Evolutionary conservation across 2,113 vertebrate genomes (phyloP), one percentile per base, ranked within the genome.

Genomic region (Gymnocephalus cernua): DNA sequence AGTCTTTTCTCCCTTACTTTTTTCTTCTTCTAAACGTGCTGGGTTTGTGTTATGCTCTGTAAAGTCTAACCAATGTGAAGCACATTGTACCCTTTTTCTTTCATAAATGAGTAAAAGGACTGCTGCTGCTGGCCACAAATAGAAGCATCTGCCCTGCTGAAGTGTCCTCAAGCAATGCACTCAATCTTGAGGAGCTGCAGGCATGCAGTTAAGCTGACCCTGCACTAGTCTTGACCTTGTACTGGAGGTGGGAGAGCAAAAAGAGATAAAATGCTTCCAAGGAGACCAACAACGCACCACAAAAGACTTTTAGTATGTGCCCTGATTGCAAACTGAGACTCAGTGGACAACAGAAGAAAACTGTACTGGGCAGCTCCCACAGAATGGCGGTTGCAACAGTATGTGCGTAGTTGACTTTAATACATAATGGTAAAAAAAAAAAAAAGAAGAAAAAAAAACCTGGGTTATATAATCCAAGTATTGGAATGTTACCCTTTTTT

Each of bases 131-230:
- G 56, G 32, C 32, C 48, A 53, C 13, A 35, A 21, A 16, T 16
- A 59, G 10, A 63, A 74, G 29, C 79, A 88, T 77, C 83, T 77
- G 87, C 56, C 12, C 58, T 82, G 68, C 81, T 65, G 66, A 73
- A 71, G 69, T 72, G 76, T 62, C 78, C 76, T 81, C 85, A 79
- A 86, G 78, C 75, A 82, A 76, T 9, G 25, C 47, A 62, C 21
- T 56, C 61, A 90, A 72, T 80, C 29, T n/a, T 23, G 18, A 86
- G 83, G n/a, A 59, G 53, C 63, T 58, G 16, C 3, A n/a, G 9
- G 27, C 21, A 4, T 18, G 44, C 32, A 27, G 23, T 23, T 58
- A 62, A 10, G 73, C 29, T 45, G 61, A 80, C 76, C 72, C 69
- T 38, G 25, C 16, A 3, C 21, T 41, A 11, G 0, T 27, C 19